Evolutionary conservation across 2,797 vertebrate genomes (phyloP).

Genomic region (Cichlasoma orientale): DNA sequence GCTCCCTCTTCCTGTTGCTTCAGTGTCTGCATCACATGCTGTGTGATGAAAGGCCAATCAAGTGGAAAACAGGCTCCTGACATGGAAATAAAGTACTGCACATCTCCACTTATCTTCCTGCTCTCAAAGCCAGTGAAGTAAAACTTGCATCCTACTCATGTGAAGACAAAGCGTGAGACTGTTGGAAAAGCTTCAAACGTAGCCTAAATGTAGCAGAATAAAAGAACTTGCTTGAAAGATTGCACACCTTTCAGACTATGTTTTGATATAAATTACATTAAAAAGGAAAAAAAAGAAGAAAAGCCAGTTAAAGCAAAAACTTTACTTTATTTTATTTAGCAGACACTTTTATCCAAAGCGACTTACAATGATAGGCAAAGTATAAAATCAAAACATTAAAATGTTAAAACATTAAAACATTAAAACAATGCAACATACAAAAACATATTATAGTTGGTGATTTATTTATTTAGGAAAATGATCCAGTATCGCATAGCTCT

Average conservation of each 20-base stretch:
- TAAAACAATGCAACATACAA: no score
- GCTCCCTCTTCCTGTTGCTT: constrained; percentile 46
- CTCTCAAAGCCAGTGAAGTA: constrained; percentile 34
- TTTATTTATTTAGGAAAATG: background rate
- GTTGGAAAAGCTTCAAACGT: constrained; percentile 1
- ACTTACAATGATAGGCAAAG: no score
- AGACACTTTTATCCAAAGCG: no score
- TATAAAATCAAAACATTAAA: no score
- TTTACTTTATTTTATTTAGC: no score
- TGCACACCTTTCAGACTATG: no score
- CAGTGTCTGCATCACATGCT: constrained; percentile 59
- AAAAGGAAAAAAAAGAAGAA: background rate
- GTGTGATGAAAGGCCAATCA: constrained; percentile 74
- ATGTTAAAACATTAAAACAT: no score
- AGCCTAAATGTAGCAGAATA: background rate
- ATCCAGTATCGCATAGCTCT: background rate
- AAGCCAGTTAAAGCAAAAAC: background rate
- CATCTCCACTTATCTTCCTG: constrained; percentile 56
- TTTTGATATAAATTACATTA: no score
- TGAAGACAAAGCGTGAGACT: constrained; percentile 21
- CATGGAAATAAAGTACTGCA: constrained; percentile 63
- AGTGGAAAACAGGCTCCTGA: constrained; percentile 62
- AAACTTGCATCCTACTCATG: constrained; percentile 43
- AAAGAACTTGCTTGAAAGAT: background rate
- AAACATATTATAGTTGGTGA: background rate